Evolutionary conservation across 2,888 invertebrate genomes (phyloP).

Genomic region (Pseudococcus jackbeardsleyi): DNA sequence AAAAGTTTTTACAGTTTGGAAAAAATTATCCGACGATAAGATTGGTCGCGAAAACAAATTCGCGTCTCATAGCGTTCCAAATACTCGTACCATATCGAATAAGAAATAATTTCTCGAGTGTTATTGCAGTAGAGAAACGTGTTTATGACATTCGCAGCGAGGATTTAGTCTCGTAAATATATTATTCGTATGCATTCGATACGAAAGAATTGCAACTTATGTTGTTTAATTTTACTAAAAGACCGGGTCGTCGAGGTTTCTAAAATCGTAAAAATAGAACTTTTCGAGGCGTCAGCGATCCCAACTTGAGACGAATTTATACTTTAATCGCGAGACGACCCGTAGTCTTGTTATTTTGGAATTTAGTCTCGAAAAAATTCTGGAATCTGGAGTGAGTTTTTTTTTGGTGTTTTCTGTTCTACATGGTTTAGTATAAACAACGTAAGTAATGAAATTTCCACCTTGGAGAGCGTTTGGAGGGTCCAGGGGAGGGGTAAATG

Average conservation of each 20-base stretch:
- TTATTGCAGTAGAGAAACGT: conserved; percentile 29
- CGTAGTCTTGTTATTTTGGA: background rate
- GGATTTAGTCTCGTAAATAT: conserved; percentile 47
- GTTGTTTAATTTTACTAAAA: conserved; percentile 32
- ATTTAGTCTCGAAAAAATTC: too few species aligned
- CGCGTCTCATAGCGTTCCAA: background rate
- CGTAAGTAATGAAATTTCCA: too few species aligned
- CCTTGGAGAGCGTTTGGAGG: too few species aligned
- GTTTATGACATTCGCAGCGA: conserved; percentile 32
- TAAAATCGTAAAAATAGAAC: background rate
- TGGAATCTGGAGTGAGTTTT: background rate
- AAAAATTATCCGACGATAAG: background rate
- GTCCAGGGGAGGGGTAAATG: too few species aligned
- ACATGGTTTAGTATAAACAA: too few species aligned
- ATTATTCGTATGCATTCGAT: conserved; percentile 9
- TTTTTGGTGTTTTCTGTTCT: background rate
- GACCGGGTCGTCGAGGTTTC: background rate
- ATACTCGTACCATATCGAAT: background rate
- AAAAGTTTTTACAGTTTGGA: background rate
- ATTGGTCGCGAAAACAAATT: background rate
- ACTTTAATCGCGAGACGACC: background rate
- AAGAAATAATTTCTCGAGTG: conserved; percentile 19
- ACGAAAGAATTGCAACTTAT: conserved; percentile 11
- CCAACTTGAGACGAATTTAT: background rate
- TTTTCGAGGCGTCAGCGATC: background rate